Conservation (phyloP, 2,113 vertebrate genomes). For the Arvicanthis niloticus region DNA sequence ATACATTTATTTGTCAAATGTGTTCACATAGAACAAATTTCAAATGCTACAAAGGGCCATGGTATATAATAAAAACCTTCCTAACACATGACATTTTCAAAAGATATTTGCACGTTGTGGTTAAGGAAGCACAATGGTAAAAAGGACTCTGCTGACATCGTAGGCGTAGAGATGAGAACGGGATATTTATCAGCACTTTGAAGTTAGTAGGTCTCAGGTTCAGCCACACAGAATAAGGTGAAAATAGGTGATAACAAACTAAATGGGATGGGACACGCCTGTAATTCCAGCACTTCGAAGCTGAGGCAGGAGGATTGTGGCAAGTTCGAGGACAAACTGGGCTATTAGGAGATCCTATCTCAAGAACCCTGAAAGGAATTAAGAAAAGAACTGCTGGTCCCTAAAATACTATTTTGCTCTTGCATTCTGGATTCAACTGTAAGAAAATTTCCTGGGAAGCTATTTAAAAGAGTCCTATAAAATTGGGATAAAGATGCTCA, state of each 20-base stretch:
- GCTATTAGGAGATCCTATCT: neutral
- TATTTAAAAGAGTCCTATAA: neutral
- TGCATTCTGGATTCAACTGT: neutral
- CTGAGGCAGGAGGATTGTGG: neutral
- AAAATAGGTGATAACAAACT: neutral
- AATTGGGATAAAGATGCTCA: neutral
- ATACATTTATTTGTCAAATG: conserved; percentile 35
- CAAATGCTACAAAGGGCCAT: neutral
- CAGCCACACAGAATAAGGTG: neutral
- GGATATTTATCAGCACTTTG: neutral
- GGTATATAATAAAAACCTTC: conserved; percentile 20
- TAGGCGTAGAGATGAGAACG: neutral
- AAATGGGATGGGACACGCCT: neutral
- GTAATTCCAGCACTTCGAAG: neutral
- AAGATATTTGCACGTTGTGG: neutral
- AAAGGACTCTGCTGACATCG: conserved; percentile 5
- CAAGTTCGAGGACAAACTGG: neutral
- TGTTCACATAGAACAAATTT: neutral
- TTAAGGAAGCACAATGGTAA: conserved; percentile 19
- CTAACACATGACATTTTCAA: neutral
- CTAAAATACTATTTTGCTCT: conserved; percentile 1
- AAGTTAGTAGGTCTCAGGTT: neutral
- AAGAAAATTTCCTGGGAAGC: neutral
- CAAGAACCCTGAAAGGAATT: neutral
- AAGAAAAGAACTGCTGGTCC: neutral